These are phyloP conservation scores for Suncus etruscus DNA, from an alignment of 2,113 vertebrate species.

Conservation along the genomic window DNA sequence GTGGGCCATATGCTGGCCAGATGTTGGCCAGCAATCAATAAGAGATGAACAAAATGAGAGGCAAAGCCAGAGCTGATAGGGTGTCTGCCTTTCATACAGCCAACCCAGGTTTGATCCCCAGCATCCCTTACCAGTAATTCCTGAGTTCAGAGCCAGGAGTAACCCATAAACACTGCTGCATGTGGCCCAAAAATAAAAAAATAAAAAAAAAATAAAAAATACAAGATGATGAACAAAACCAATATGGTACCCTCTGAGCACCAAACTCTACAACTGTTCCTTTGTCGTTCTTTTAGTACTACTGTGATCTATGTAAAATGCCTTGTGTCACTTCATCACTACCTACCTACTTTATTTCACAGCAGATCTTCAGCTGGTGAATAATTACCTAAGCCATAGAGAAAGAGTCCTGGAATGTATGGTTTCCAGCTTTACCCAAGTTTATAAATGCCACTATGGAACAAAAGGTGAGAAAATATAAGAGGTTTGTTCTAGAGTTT, in stretches of 20 bases:
- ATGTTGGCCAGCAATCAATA: background rate
- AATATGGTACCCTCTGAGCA: accelerated
- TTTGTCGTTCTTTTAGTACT: background rate
- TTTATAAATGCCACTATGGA: background rate
- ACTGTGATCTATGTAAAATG: background rate
- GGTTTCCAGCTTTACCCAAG: background rate
- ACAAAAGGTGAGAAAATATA: background rate
- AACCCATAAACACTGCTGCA: too few species aligned
- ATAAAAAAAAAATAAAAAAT: too few species aligned
- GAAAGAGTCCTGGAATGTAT: constrained; percentile 17
- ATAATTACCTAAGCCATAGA: background rate
- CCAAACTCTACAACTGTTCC: background rate
- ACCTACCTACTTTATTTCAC: constrained; percentile 18
- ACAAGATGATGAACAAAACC: background rate
- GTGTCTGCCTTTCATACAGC: too few species aligned
- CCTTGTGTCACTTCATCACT: background rate
- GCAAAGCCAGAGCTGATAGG: too few species aligned
- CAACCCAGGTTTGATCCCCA: too few species aligned
- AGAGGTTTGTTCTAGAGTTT: too few species aligned
- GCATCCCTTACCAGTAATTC: too few species aligned
- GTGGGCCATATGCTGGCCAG: too few species aligned
- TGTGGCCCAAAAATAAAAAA: too few species aligned
- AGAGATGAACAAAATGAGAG: background rate
- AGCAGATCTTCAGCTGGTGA: background rate
- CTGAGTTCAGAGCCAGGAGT: too few species aligned